These are phyloP conservation scores for Pararge aegeria DNA, from an alignment of 1,140 invertebrate species.

Conservation along the genomic window DNA sequence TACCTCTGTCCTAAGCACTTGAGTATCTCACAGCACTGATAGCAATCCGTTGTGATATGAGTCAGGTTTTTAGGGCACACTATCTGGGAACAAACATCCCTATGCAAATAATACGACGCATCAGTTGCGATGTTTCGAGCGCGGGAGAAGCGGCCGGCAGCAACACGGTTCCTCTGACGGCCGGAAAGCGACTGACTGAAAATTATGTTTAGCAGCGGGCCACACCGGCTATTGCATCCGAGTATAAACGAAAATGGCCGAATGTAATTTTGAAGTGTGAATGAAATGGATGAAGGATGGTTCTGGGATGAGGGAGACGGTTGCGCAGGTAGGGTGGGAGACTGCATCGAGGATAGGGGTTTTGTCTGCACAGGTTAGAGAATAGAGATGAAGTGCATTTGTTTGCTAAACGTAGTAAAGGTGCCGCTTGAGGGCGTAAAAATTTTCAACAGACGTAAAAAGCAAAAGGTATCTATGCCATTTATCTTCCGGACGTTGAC, in stretches of 20 bases:
- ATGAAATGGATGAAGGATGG: conserved; percentile 43
- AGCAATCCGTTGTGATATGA: conserved; percentile 37
- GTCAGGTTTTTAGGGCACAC: conserved; percentile 51
- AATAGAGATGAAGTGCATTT: conserved; percentile 60
- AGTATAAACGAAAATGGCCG: conserved; percentile 67
- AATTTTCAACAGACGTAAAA: conserved; percentile 16
- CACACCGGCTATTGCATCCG: conserved; percentile 71
- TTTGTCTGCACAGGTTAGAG: conserved; percentile 62
- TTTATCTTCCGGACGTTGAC: conserved; percentile 1
- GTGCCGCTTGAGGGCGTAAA: neutral
- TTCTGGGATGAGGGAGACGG: conserved; percentile 43
- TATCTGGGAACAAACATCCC: conserved; percentile 67
- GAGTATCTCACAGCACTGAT: conserved; percentile 51
- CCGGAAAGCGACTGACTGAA: conserved; percentile 63
- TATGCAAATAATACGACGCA: conserved; percentile 36
- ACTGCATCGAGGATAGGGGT: conserved; percentile 49
- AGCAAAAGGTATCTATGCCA: neutral
- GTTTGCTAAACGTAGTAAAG: conserved; percentile 37
- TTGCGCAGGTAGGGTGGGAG: conserved; percentile 59
- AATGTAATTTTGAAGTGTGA: conserved; percentile 64
- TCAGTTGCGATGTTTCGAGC: conserved; percentile 55
- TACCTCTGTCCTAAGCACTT: conserved; percentile 33
- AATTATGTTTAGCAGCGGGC: conserved; percentile 57
- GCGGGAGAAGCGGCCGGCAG: conserved; percentile 49
- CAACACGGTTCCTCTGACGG: conserved; percentile 50